phyloP scores from a whole-genome alignment of 2,888 invertebrate species.

The Ernsta delagoae region DNA sequence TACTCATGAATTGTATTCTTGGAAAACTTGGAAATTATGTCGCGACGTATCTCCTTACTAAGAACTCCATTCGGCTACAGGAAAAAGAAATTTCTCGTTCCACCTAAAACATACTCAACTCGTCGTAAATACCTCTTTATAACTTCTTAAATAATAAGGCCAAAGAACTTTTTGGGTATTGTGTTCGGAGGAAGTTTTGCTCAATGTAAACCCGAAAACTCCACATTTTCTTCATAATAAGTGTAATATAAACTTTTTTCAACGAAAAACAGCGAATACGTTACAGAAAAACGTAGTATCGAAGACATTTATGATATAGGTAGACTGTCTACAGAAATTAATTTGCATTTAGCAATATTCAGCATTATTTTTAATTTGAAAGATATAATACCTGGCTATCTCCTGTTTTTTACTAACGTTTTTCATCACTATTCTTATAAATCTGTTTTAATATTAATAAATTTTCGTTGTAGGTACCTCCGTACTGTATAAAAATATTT shows the following conservation, averaged over 20 bases:
- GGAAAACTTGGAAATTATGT: conserved; percentile 19
- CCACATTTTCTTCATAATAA: conserved; percentile 10
- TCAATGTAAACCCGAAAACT: conserved; percentile 6
- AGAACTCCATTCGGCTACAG: neutral
- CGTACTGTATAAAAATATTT: too few species aligned
- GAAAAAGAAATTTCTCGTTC: conserved; percentile 12
- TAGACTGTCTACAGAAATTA: too few species aligned
- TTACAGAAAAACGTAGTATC: neutral
- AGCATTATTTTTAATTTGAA: too few species aligned
- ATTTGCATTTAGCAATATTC: too few species aligned
- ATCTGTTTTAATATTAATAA: too few species aligned
- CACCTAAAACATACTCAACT: conserved; percentile 8
- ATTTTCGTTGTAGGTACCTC: too few species aligned
- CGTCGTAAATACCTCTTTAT: conserved; percentile 24
- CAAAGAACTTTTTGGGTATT: conserved; percentile 15
- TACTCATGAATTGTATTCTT: conserved; percentile 25
- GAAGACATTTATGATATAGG: neutral
- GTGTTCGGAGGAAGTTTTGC: conserved; percentile 5
- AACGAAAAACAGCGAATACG: neutral
- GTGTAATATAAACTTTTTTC: conserved; percentile 6
- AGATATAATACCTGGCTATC: too few species aligned
- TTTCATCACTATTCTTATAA: too few species aligned
- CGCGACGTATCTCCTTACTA: neutral
- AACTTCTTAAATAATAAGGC: conserved; percentile 25
- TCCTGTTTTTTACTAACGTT: too few species aligned